Conservation (phyloP, 2,797 vertebrate species). For the Sandelia bainsii region DNA sequence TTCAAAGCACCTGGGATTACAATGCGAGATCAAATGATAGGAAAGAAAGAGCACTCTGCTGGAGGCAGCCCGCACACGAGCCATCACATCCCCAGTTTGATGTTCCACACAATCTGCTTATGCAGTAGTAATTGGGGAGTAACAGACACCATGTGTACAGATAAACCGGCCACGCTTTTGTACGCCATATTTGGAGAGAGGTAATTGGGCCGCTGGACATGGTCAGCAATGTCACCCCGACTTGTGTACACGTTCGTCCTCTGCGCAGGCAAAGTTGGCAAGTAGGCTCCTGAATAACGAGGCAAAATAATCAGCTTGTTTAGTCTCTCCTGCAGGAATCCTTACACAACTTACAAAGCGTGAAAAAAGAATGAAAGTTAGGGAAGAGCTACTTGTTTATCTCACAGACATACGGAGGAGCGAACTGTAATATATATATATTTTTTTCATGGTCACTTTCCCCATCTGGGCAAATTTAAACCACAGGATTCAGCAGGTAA, state of each 20-base stretch:
- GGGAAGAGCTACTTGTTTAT: conserved; percentile 76
- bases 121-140: conserved; percentile 86
- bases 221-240: conserved; percentile 81
- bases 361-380: conserved; percentile 63
- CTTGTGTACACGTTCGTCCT: conserved; percentile 69
- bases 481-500: conserved; percentile 63
- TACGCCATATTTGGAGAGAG: conserved; percentile 80
- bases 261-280: conserved; percentile 51
- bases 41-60: conserved; percentile 88
- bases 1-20: conserved; percentile 91
- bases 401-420: conserved; percentile 54
- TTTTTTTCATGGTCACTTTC: conserved; percentile 67
- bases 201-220: conserved; percentile 85
- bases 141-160: conserved; percentile 80
- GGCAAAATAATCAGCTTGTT: conserved; percentile 66
- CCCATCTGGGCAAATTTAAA: conserved; percentile 73
- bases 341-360: conserved; percentile 60
- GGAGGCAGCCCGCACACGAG: conserved; percentile 86
- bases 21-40: conserved; percentile 89
- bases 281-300: conserved; percentile 55
- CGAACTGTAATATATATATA: conserved; percentile 72
- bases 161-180: conserved; percentile 70
- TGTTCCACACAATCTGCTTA: conserved; percentile 88
- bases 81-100: conserved; percentile 86
- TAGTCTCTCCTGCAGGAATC: conserved; percentile 66